A percentile compares a stretch with the other conserved stretches of the same genome.
These are phyloP conservation scores for Campoletis sonorensis DNA, from an alignment of 1,140 invertebrate species.

Conservation along the genomic window DNA sequence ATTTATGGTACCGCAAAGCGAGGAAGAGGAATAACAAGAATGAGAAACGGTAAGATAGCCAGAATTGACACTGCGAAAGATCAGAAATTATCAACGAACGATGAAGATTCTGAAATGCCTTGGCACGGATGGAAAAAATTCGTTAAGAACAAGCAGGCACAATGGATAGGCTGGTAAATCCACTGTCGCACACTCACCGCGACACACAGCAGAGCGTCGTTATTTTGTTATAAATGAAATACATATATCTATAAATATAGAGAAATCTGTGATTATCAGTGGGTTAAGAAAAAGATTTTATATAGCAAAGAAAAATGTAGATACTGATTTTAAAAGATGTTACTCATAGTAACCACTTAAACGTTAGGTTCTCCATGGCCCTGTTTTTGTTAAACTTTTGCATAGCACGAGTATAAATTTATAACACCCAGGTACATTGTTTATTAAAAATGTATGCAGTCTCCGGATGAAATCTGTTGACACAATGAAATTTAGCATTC, in stretches of 20 bases:
- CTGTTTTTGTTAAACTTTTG: no score
- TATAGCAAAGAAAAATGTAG: constrained; percentile 63
- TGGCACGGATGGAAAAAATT: constrained; percentile 73
- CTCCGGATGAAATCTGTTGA: no score
- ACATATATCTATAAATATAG: constrained; percentile 3
- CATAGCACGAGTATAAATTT: no score
- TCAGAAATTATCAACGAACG: constrained; percentile 5
- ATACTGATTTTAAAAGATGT: not conserved
- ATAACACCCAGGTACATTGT: no score
- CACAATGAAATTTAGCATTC: not conserved
- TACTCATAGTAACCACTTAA: no score
- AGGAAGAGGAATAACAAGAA: not conserved
- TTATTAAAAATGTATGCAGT: no score
- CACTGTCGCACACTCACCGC: not conserved
- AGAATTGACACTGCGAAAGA: not conserved
- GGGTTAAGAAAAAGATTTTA: constrained; percentile 15
- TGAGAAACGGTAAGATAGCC: constrained; percentile 4
- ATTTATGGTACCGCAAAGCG: not conserved
- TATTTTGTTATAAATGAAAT: constrained; percentile 5
- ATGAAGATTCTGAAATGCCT: constrained; percentile 61
- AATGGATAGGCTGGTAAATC: constrained; percentile 64
- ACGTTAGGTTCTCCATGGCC: no score
- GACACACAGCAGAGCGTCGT: constrained; percentile 36
- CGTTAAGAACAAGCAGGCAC: constrained; percentile 54
- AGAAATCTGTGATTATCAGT: constrained; percentile 29